Conservation (phyloP, 2,888 invertebrate genomes). For the Tetragnatha montana region DNA sequence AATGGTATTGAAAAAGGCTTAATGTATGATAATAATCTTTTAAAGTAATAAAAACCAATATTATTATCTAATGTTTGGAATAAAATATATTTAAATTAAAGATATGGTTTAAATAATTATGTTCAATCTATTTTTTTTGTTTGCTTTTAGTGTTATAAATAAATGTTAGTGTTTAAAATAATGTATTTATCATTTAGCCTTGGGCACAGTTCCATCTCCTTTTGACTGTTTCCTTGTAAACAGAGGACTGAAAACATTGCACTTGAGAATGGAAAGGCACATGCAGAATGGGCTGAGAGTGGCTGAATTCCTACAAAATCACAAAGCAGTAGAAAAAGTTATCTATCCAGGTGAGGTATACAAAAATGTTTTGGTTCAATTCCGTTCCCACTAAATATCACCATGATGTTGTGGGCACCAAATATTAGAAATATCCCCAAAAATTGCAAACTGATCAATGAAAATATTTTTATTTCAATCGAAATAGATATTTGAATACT, state of each 20-base stretch:
- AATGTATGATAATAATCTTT: not conserved
- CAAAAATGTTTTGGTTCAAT: too few species aligned
- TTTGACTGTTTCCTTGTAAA: constrained; percentile 97
- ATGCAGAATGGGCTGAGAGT: constrained; percentile 85
- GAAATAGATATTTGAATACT: too few species aligned
- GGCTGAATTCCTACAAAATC: constrained; percentile 87
- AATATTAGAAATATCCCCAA: too few species aligned
- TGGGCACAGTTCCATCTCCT: constrained; percentile 95
- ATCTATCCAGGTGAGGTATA: constrained; percentile 75
- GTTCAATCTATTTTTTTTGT: not conserved
- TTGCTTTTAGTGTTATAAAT: not conserved
- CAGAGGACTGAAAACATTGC: constrained; percentile 93
- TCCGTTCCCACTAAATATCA: too few species aligned
- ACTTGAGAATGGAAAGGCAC: constrained; percentile 93
- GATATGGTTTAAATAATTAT: not conserved
- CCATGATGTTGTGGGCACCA: too few species aligned
- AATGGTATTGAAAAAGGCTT: too few species aligned
- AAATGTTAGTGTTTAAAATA: not conserved
- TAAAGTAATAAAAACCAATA: not conserved
- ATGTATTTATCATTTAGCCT: constrained; percentile 79
- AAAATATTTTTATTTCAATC: too few species aligned
- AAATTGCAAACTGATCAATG: too few species aligned
- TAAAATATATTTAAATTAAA: not conserved
- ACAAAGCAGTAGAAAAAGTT: constrained; percentile 87
- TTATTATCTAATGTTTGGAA: not conserved